Evolutionary conservation across 2,113 vertebrate genomes (phyloP), one percentile per base, ranked within the genome.

Genomic region (Columbina picui): DNA sequence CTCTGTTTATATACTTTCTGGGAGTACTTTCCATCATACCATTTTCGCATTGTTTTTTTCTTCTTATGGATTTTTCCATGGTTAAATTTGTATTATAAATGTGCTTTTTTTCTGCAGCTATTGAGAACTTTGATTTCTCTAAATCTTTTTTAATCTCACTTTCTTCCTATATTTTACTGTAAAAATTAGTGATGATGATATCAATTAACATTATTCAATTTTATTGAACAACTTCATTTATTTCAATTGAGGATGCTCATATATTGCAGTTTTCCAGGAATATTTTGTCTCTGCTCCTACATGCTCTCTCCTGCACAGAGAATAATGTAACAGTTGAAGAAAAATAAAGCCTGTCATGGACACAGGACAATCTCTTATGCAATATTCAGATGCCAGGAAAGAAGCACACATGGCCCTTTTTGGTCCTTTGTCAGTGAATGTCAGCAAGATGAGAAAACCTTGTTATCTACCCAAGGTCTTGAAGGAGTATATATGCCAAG

Each of bases 1-100:
- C 81, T 95, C 84, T 95, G 86, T 97, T 96, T 89, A 94, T 95
- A 90, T n/a, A 84, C 77, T 61, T 38, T 84, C 92, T 95, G 93
- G 50, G 97, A 95, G 63, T 85, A 57, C 64, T 95, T 89, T 67
- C 23, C 23, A 86, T 70, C 26, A 67, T 78, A 73, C 52, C 64
- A 75, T 92, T 82, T 92, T 92, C 94, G 91, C 45, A 63, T 59
- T 91, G 25, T 90, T 84, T 96, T 45, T 81, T 76, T 49, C 12
- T 83, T 93, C 26, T 59, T 92, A 82, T 47, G 88, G 95, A 96
- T 89, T 96, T 97, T 92, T 36, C 57, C 22, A 25, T 90, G 11
- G 55, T 81, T 92, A 73, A 70, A 87, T 84, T 94, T 18, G 27
- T 94, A 78, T 50, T 89, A 61, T 41, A 85, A 78, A 74, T 84